Conservation (phyloP, 1,140 invertebrate genomes). For the Dendrolimus punctatus region DNA sequence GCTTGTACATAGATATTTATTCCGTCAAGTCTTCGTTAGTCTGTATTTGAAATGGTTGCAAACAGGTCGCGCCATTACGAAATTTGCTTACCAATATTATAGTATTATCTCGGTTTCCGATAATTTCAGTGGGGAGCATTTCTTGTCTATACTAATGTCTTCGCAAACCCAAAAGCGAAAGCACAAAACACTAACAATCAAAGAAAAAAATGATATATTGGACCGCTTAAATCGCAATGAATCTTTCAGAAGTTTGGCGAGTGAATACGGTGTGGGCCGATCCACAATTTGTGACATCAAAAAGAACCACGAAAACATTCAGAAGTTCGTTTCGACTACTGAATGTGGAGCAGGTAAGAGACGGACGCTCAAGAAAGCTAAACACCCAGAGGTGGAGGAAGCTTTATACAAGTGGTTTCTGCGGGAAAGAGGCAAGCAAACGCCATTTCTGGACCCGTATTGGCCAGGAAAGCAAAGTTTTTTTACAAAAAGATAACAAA, state of each 20-base stretch:
- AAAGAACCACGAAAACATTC: slow-evolving; percentile 29
- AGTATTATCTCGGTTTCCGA: background rate
- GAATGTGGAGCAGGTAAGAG: slow-evolving; percentile 30
- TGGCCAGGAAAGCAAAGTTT: slow-evolving; percentile 37
- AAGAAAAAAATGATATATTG: slow-evolving; percentile 37
- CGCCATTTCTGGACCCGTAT: slow-evolving; percentile 34
- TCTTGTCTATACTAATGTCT: too few species aligned
- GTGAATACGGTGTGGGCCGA: slow-evolving; percentile 30
- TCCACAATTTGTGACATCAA: slow-evolving; percentile 32
- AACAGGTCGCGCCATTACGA: too few species aligned
- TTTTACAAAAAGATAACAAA: slow-evolving; percentile 41
- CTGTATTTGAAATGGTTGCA: too few species aligned
- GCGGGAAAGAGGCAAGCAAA: slow-evolving; percentile 38
- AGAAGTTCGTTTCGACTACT: slow-evolving; percentile 29
- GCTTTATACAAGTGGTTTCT: slow-evolving; percentile 32
- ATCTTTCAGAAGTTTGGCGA: slow-evolving; percentile 28
- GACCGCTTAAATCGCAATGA: slow-evolving; percentile 29
- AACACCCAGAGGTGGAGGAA: slow-evolving; percentile 38
- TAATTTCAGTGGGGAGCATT: too few species aligned
- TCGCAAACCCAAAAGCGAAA: too few species aligned
- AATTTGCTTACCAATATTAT: background rate
- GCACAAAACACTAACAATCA: slow-evolving; percentile 2
- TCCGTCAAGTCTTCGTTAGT: too few species aligned
- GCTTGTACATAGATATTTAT: too few species aligned
- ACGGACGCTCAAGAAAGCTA: slow-evolving; percentile 38